Conservation (phyloP, 2,113 vertebrate species). For the Pleuronectes platessa region DNA sequence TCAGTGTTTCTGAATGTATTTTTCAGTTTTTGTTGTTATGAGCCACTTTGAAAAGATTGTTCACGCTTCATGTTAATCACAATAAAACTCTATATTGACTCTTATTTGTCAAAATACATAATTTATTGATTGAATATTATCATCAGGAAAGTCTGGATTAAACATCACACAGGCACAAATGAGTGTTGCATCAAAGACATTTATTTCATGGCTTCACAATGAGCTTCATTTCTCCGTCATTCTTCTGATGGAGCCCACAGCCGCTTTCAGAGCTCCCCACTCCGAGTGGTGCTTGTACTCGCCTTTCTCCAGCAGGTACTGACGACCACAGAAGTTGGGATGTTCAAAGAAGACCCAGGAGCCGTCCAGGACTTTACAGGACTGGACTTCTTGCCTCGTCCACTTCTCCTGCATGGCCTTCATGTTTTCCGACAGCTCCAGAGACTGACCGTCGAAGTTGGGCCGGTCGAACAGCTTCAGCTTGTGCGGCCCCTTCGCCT, state of each 20-base stretch:
- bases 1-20: too few relatives aligned
- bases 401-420: slow-evolving; percentile 59
- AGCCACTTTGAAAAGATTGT: too few relatives aligned
- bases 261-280: slow-evolving; percentile 62
- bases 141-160: background rate
- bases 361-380: slow-evolving; percentile 67
- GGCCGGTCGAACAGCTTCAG: slow-evolving; percentile 49
- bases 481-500: slow-evolving; percentile 50
- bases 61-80: too few relatives aligned
- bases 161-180: background rate
- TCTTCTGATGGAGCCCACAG: slow-evolving; percentile 53
- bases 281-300: slow-evolving; percentile 57
- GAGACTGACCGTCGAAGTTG: slow-evolving; percentile 43
- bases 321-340: slow-evolving; percentile 70
- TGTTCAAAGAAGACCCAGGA: slow-evolving; percentile 73
- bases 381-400: slow-evolving; percentile 53
- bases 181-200: slow-evolving; percentile 9
- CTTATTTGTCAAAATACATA: background rate
- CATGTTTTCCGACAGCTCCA: slow-evolving; percentile 56
- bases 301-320: slow-evolving; percentile 74
- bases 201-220: slow-evolving; percentile 28
- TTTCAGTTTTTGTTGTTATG: too few relatives aligned
- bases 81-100: background rate
- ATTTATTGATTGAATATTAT: background rate
- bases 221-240: slow-evolving; percentile 29